Evolutionary conservation across 2,888 invertebrate species (phyloP), one percentile per base, ranked within the genome.

Genomic region (Andrena haemorrhoa): DNA sequence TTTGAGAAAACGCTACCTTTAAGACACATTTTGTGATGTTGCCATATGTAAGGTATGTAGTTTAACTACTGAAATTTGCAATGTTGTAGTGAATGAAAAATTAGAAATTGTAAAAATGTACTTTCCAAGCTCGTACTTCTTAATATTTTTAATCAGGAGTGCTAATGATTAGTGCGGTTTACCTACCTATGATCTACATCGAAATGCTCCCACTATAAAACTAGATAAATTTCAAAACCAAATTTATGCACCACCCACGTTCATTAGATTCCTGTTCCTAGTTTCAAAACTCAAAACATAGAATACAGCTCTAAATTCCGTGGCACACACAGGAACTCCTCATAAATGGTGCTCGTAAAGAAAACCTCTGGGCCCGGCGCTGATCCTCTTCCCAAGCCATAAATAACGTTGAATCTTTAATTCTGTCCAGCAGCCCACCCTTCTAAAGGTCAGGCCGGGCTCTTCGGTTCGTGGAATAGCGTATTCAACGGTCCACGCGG

Each of bases 361-460:
- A n/a, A 70, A 33, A 47, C 33, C 64, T 53, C 66, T 31, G 49
- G 23, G 61, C 53, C 58, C 12, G n/a, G 16, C 26, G 20, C 20
- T 60, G 60, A 60, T 41, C 31, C 63, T 26, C 47, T 47, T 49
- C 58, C 73, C n/a, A 10, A 33, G 5, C 33, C 31, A 33, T 47
- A 33, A 78, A 74, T 74, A 68, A 56, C 33, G 2, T 35, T 16
- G 5, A 65, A 51, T 20, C 47, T 75, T 41, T 64, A 66, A 69
- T 58, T 75, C 51, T 35, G 23, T 3, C 33, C 20, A 2, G 5
- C 2, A 5, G 5, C 7, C 47, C 12, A 26, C 56, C 23, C 10
- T 56, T 23, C 47, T 29, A 77, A 77, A 80, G 72, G 80, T 77
- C 80, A 64, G 23, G 35, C n/a, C 6, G 12, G 29, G 53, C 20